A percentile compares a stretch with the other conserved stretches of the same genome.
These are phyloP conservation scores for Palythoa caribaeorum DNA, from an alignment of 92 coral and sea anemone genomes.

Conservation along the genomic window DNA sequence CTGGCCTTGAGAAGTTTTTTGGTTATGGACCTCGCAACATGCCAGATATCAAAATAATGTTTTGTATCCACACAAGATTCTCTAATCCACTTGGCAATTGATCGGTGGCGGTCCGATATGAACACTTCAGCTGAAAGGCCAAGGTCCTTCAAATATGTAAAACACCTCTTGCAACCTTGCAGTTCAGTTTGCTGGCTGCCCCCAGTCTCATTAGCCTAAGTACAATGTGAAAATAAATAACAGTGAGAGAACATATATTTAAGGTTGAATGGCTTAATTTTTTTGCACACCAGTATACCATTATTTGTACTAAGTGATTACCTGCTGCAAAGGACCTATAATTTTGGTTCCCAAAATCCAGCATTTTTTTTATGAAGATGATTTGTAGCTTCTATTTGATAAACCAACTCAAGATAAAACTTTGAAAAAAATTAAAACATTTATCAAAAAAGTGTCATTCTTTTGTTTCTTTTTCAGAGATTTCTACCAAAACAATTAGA, in stretches of 20 bases:
- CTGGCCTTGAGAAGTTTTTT: slow-evolving; percentile 25
- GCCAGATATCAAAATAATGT: slow-evolving; percentile 19
- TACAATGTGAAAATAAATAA: not conserved
- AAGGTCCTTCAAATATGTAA: not conserved
- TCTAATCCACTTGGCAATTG: slow-evolving; percentile 32
- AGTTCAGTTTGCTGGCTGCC: slow-evolving; percentile 30
- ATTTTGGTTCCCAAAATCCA: slow-evolving; percentile 4
- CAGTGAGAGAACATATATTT: not conserved
- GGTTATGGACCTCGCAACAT: slow-evolving; percentile 16
- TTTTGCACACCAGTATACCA: slow-evolving; percentile 4
- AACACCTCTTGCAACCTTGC: slow-evolving; percentile 26
- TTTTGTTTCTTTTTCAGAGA: no score
- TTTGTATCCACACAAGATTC: not conserved
- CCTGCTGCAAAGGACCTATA: not conserved
- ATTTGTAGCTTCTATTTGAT: no score
- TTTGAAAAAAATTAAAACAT: no score
- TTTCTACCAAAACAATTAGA: no score
- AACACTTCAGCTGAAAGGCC: slow-evolving; percentile 16
- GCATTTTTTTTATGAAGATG: no score
- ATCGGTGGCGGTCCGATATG: slow-evolving; percentile 17
- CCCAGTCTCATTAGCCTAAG: slow-evolving; percentile 36
- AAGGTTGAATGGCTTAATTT: not conserved
- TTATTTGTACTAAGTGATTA: not conserved
- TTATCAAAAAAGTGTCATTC: no score
- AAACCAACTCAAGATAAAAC: no score